These are phyloP conservation scores for Alcis repandata DNA, from an alignment of 2,888 invertebrate species.

Conservation along the genomic window DNA sequence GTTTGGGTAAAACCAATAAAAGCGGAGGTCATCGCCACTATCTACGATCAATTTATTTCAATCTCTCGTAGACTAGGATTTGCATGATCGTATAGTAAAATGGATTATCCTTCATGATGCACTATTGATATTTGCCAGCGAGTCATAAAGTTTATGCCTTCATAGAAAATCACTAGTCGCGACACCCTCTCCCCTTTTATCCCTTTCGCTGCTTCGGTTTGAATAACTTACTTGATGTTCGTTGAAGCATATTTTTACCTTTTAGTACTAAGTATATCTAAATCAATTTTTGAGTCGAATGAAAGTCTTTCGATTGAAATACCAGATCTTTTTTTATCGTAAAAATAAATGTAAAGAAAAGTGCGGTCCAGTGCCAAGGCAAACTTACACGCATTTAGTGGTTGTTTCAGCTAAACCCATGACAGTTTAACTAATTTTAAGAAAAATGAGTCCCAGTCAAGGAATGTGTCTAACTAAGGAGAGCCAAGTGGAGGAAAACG, in stretches of 20 bases:
- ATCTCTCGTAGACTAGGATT: slow-evolving; percentile 69
- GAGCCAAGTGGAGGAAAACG: too few species aligned
- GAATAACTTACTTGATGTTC: slow-evolving; percentile 18
- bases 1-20: slow-evolving; percentile 51
- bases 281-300: neutral
- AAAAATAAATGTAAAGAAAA: too few species aligned
- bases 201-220: slow-evolving; percentile 29
- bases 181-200: slow-evolving; percentile 52
- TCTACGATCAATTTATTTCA: slow-evolving; percentile 66
- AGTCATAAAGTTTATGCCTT: slow-evolving; percentile 68
- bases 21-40: slow-evolving; percentile 60
- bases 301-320: too few species aligned
- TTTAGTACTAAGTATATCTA: neutral
- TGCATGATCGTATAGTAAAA: slow-evolving; percentile 67
- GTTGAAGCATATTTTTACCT: neutral
- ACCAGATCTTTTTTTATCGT: too few species aligned
- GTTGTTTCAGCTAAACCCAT: too few species aligned
- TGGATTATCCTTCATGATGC: slow-evolving; percentile 73
- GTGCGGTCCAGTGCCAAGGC: too few species aligned
- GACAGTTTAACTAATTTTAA: too few species aligned
- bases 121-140: slow-evolving; percentile 70
- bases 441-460: too few species aligned
- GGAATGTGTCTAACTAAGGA: too few species aligned
- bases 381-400: too few species aligned
- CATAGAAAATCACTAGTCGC: slow-evolving; percentile 59